phyloP scores from a whole-genome alignment of 2,888 invertebrate genomes.

The Malthinus flaveolus region DNA sequence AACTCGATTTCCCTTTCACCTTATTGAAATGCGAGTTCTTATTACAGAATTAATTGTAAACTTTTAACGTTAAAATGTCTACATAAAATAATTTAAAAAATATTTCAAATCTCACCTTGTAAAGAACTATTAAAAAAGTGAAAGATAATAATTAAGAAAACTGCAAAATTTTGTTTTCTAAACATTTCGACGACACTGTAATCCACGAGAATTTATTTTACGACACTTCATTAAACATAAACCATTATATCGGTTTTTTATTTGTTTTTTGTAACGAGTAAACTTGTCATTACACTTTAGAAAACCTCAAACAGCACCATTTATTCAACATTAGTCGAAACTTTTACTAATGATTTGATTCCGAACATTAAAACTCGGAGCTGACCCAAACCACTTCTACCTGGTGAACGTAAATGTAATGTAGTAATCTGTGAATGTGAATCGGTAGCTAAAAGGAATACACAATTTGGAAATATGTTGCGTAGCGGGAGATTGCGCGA shows the following conservation, averaged over 20 bases:
- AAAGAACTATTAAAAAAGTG: conserved; percentile 16
- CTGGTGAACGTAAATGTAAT: too few species aligned
- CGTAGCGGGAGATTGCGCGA: conserved; percentile 31
- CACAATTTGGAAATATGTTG: conserved; percentile 21
- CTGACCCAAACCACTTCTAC: neutral
- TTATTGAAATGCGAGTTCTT: neutral
- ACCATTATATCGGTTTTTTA: neutral
- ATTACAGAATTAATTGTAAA: neutral
- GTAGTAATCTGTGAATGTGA: neutral
- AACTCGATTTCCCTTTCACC: conserved; percentile 6
- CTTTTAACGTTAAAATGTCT: too few species aligned
- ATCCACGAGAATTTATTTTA: neutral
- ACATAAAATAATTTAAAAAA: too few species aligned
- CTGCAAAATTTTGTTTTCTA: conserved; percentile 11
- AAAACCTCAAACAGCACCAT: too few species aligned
- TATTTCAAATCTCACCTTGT: conserved; percentile 16
- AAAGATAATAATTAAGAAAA: conserved; percentile 15
- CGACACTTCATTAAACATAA: conserved; percentile 1
- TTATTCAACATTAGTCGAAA: too few species aligned
- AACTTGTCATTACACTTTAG: neutral
- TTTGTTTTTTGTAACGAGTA: neutral
- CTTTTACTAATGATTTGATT: neutral
- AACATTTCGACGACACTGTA: conserved; percentile 1
- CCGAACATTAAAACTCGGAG: neutral
- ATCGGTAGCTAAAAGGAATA: neutral